phyloP scores from a whole-genome alignment of 2,113 vertebrate species.

The Emydocephalus ijimae region DNA sequence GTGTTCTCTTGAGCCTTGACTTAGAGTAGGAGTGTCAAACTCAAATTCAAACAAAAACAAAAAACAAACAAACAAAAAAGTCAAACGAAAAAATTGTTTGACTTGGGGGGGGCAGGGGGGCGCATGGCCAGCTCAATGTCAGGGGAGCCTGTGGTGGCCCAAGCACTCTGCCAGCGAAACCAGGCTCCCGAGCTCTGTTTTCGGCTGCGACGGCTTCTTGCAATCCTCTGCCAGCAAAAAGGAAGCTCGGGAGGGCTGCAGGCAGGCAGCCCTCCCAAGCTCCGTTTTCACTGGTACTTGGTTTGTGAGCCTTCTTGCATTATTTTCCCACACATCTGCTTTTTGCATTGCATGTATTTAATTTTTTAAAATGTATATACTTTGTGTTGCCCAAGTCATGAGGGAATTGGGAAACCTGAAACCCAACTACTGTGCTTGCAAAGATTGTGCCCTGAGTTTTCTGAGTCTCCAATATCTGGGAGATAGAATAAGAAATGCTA shows the following conservation, averaged over 20 bases:
- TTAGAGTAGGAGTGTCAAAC: not conserved
- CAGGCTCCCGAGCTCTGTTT: no score
- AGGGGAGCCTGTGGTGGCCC: no score
- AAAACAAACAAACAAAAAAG: no score
- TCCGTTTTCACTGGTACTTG: not conserved
- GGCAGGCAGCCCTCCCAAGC: no score
- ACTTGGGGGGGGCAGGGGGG: no score
- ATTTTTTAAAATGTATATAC: not conserved
- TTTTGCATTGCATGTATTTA: not conserved
- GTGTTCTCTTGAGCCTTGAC: not conserved
- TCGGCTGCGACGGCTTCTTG: no score
- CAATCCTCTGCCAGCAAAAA: no score
- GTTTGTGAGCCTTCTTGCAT: not conserved
- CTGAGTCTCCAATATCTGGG: not conserved
- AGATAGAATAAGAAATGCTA: not conserved
- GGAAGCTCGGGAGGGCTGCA: no score
- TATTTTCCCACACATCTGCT: not conserved
- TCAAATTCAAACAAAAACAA: no score
- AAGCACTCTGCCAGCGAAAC: no score
- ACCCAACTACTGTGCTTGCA: not conserved
- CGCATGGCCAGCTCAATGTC: no score
- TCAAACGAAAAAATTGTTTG: no score
- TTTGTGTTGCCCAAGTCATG: not conserved
- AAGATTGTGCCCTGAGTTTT: not conserved
- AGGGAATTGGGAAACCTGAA: not conserved